These are phyloP conservation scores for Phaedon cochleariae DNA, from an alignment of 2,888 invertebrate species.

Conservation along the genomic window DNA sequence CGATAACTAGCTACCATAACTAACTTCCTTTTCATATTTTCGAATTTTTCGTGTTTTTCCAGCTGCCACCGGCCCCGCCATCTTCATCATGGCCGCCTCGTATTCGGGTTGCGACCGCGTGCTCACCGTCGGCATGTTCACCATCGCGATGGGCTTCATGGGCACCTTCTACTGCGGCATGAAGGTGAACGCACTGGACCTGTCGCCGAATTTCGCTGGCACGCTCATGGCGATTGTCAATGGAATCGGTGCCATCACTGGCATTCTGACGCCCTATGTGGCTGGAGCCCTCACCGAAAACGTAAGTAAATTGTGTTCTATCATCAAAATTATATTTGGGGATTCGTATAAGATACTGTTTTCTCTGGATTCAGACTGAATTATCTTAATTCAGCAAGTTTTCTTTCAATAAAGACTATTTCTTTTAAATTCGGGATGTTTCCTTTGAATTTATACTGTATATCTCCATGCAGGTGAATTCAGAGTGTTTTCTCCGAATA, in stretches of 20 bases:
- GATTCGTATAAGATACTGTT: too few species aligned
- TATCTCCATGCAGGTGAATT: too few species aligned
- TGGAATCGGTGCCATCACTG: conserved; percentile 70
- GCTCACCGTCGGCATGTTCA: conserved; percentile 66
- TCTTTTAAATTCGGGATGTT: too few species aligned
- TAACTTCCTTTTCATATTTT: too few species aligned
- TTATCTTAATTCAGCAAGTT: too few species aligned
- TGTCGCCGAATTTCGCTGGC: conserved; percentile 72
- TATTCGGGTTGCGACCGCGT: conserved; percentile 68
- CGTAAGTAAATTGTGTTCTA: conserved; percentile 63
- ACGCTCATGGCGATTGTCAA: conserved; percentile 72
- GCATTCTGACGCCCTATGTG: conserved; percentile 70
- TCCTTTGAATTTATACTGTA: too few species aligned
- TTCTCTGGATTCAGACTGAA: too few species aligned
- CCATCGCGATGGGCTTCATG: conserved; percentile 72
- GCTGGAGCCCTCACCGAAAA: conserved; percentile 69
- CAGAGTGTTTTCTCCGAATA: too few species aligned
- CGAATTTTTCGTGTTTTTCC: conserved; percentile 40
- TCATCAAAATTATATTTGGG: too few species aligned
- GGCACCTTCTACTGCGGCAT: conserved; percentile 75
- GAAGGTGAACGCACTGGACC: conserved; percentile 72
- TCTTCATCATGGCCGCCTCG: conserved; percentile 70
- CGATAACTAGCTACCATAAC: too few species aligned
- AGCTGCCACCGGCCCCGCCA: conserved; percentile 71
- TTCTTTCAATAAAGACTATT: too few species aligned